Base-by-base conservation (phyloP, 1,140 invertebrate species). In the Panagrolaimus sp. region DNA sequence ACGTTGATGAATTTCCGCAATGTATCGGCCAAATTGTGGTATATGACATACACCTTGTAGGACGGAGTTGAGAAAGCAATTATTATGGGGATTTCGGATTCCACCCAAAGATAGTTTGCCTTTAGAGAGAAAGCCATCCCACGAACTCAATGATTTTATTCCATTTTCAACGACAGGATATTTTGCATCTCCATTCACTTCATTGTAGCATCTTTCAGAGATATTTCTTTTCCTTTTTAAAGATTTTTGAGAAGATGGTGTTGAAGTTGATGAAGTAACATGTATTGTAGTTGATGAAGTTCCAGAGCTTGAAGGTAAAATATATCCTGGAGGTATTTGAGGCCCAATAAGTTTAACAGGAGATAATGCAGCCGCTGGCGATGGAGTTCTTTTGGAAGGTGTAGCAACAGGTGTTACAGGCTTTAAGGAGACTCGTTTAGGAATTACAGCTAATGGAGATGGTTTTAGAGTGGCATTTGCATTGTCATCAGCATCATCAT, bases 141-240 rank as follows among this genome's bases (percentile, higher is more conserved):
- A 58, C 21, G 52, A 58, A 21, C 10, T 26, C 17, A 58, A 21
- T 58, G 52, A n/a, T 26, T 21, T 28, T 4, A 58, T 28, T 28
- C 52, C 10, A 12, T 21, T 12, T 5, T 58, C 52, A 58, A 58
- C 52, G 17, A 58, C 52, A 26, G 52, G 52, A 58, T 58, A 58
- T 8, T 26, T 21, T 38, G 32, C 32, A 38, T 2, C 7, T 2
- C 32, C 32, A 38, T 38, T 38, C 1, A 28, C 52, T 58, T 58
- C 52, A 58, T 58, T 21, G 21, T 58, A 10, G 17, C 52, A 21
- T 58, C 28, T 21, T 21, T 21, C 52, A 1, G 52, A 58, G 0
- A 58, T 21, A 58, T 26, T 21, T 26, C 52, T 21, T 28, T 58
- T 58, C 4, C 52, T 21, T 58, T 58, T 58, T 28, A 58, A 10